phyloP scores from a whole-genome alignment of 2,888 invertebrate species.

The Danaus chrysippus region DNA sequence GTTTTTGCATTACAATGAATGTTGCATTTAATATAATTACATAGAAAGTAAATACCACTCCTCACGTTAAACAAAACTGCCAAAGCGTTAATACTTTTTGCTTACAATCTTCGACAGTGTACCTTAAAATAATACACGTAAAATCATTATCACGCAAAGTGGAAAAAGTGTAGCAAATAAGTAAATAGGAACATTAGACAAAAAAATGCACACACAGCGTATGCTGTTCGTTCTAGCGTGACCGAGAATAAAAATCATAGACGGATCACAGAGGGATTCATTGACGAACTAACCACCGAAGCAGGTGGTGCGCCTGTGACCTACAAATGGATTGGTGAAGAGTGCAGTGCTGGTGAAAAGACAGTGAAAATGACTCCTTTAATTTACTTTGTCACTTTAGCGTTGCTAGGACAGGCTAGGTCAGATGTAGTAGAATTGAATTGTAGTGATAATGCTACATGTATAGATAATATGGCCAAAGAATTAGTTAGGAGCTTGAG shows the following conservation, averaged over 20 bases:
- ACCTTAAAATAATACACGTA: conserved; percentile 47
- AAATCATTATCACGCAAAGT: conserved; percentile 47
- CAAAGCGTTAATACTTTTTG: conserved; percentile 47
- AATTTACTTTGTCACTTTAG: conserved; percentile 55
- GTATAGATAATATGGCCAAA: conserved; percentile 73
- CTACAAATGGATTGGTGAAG: conserved; percentile 74
- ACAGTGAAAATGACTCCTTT: conserved; percentile 61
- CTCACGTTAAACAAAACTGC: conserved; percentile 52
- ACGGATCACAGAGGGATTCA: conserved; percentile 58
- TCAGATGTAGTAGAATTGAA: conserved; percentile 59
- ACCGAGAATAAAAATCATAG: conserved; percentile 74
- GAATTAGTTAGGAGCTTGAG: conserved; percentile 73
- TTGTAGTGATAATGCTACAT: conserved; percentile 82
- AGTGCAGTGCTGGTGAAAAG: conserved; percentile 48
- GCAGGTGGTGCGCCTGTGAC: conserved; percentile 66
- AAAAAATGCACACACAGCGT: conserved; percentile 55
- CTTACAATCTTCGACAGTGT: conserved; percentile 43
- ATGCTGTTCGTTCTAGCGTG: conserved; percentile 61
- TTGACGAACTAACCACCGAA: conserved; percentile 66
- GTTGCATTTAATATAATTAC: not conserved
- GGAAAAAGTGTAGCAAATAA: conserved; percentile 61
- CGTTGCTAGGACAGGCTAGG: conserved; percentile 53
- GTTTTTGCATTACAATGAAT: no score
- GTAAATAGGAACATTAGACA: conserved; percentile 44
- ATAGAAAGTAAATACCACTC: conserved; percentile 69